A percentile compares a stretch with the other conserved stretches of the same genome.
These are phyloP conservation scores for Brienomyrus brachyistius DNA, from an alignment of 2,113 vertebrate species.

Conservation along the genomic window DNA sequence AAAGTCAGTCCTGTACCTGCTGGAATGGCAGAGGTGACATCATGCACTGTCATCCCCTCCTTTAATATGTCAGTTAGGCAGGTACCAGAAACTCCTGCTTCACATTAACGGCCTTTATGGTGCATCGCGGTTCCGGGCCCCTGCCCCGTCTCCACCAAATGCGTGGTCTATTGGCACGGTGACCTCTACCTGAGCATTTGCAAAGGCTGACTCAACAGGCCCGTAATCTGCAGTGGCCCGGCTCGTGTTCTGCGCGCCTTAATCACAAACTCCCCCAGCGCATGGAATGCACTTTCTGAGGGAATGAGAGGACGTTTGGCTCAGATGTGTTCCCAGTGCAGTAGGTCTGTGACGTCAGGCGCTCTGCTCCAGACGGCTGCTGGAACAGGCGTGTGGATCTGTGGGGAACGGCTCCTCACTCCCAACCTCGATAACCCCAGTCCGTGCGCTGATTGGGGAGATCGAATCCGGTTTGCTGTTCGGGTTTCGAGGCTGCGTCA, in stretches of 20 bases:
- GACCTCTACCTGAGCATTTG: conserved; percentile 2
- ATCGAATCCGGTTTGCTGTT: background rate
- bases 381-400: background rate
- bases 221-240: background rate
- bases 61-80: background rate
- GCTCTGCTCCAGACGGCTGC: background rate
- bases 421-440: background rate
- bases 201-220: background rate
- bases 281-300: background rate
- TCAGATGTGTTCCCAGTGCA: background rate
- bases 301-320: conserved; percentile 6
- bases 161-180: background rate
- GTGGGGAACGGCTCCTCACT: background rate
- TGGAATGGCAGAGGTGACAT: background rate
- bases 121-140: conserved; percentile 15
- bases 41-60: background rate
- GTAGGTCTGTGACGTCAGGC: background rate
- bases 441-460: too few species aligned
- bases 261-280: background rate
- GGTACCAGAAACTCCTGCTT: background rate
- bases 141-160: background rate
- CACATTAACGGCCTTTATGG: background rate
- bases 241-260: background rate
- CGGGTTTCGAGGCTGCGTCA: background rate
- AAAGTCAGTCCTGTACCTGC: background rate